phyloP scores from a whole-genome alignment of 2,797 vertebrate genomes.

The Syncerus caffer region DNA sequence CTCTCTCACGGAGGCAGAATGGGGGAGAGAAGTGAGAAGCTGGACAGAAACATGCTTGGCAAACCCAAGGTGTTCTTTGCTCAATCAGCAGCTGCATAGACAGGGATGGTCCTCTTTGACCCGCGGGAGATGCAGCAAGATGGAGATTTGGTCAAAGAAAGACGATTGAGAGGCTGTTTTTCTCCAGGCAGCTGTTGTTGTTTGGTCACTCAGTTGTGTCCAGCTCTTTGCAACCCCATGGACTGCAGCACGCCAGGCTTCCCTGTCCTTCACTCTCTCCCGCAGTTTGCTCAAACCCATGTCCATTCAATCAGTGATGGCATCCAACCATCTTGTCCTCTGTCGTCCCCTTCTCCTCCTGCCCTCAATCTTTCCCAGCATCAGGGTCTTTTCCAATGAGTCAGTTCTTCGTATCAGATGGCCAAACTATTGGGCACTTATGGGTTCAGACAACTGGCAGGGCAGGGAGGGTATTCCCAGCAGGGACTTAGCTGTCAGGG shows the following conservation, averaged over 20 bases:
- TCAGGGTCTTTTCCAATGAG: not conserved
- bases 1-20: not conserved
- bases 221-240: not conserved
- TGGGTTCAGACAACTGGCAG: not conserved
- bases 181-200: not conserved
- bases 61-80: not conserved
- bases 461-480: not conserved
- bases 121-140: not conserved
- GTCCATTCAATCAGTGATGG: not conserved
- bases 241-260: not conserved
- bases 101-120: not conserved
- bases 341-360: not conserved
- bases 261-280: not conserved
- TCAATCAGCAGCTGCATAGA: not conserved
- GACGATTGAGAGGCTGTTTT: not conserved
- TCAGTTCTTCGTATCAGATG: not conserved
- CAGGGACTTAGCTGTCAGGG: not conserved
- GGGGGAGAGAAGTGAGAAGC: not conserved
- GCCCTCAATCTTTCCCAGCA: not conserved
- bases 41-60: not conserved
- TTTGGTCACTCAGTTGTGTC: not conserved
- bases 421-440: not conserved
- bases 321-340: not conserved
- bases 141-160: not conserved
- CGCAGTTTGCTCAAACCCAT: not conserved